phyloP scores from a whole-genome alignment of 2,888 invertebrate species.

The Aphrophora alni region DNA sequence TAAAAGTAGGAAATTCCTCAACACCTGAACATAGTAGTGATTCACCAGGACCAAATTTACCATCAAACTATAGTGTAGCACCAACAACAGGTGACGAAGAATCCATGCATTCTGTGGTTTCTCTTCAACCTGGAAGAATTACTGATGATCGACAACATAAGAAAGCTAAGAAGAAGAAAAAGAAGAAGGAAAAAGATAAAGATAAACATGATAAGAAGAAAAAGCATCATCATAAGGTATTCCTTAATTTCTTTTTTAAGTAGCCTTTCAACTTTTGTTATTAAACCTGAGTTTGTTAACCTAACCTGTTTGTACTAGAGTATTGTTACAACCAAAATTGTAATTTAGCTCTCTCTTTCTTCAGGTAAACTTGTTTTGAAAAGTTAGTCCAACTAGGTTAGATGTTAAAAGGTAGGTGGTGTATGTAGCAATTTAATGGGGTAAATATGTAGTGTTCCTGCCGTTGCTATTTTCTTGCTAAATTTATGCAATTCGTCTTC shows the following conservation, averaged over 20 bases:
- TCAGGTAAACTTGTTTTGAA: no score
- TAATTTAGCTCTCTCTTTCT: no score
- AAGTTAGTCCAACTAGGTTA: no score
- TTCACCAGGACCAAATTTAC: constrained; percentile 56
- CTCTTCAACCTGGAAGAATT: constrained; percentile 56
- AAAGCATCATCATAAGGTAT: constrained; percentile 71
- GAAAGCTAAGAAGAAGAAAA: constrained; percentile 72
- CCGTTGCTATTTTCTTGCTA: no score
- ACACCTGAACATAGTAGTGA: constrained; percentile 67
- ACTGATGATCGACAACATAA: constrained; percentile 60
- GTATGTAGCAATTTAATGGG: no score
- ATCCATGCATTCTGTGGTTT: constrained; percentile 55
- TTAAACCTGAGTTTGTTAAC: no score
- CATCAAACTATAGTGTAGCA: constrained; percentile 52
- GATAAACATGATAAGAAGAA: constrained; percentile 71
- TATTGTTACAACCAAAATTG: no score
- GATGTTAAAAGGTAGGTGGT: no score
- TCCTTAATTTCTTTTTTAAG: neutral
- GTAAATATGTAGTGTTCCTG: no score
- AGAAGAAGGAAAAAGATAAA: constrained; percentile 76
- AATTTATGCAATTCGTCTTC: no score
- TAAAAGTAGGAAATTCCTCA: constrained; percentile 74
- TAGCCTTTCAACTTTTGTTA: neutral
- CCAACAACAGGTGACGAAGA: constrained; percentile 55
- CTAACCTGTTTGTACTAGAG: no score